Evolutionary conservation across 2,113 vertebrate genomes (phyloP), one percentile per base, ranked within the genome.

Genomic region (Lycocorax pyrrhopterus): DNA sequence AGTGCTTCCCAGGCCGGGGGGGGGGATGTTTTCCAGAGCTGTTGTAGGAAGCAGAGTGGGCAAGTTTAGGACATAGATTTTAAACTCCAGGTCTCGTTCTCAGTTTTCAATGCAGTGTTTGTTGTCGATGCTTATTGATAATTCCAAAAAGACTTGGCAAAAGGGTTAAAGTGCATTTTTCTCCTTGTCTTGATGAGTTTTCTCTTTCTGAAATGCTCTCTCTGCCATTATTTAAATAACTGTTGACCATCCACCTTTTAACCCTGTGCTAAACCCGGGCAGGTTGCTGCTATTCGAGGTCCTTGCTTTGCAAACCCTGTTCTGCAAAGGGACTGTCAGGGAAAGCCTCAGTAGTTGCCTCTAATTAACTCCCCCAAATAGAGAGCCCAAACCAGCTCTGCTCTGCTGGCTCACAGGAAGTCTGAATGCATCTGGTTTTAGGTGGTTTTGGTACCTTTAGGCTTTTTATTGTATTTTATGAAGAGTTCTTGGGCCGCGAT

Each of bases 251-350:
- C 16, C 25, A 12, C 49, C 29, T 41, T 13, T 30, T 10, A 12
- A 7, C 12, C 26, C 1, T 1, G 1, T n/a, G 43, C 62, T 6
- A 0, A 32, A 15, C 11, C 55, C 13, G 32, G 10, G 37, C 19
- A 9, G 47, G 41, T 0, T 20, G 63, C 80, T 74, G 64, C 13
- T 39, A 0, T 63, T 71, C 13, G 19, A 29, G 71, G 44, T 23
- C 35, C 29, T 49, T 0, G 0, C 29, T 32, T 7, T 51, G 35
- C 78, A 71, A 18, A 13, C 3, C 1, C 29, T 17, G 2, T 21
- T 84, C 35, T 43, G 51, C 60, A 41, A 22, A 66, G 53, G 75
- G 64, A 5, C 20, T n/a, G 3, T 9, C 7, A 4, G 73, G 53
- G 46, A n/a, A 5, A 8, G 4, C 4, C 3, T 1, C 8, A n/a